A percentile compares a stretch with the other conserved stretches of the same genome.
Conservation (phyloP, 2,113 vertebrate species). For the Monopterus albus region DNA sequence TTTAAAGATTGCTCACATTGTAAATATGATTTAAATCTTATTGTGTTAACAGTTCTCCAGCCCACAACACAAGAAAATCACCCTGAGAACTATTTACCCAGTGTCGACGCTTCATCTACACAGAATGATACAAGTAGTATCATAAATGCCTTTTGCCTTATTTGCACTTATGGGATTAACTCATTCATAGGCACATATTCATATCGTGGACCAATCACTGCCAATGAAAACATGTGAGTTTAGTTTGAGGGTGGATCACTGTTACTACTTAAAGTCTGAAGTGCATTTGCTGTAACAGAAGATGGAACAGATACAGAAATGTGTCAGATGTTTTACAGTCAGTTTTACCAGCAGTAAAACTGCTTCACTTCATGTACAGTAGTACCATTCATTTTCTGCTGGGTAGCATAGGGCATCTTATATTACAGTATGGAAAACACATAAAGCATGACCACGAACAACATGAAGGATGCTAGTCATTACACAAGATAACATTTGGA, state of each 20-base stretch:
- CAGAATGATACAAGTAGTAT: slow-evolving; percentile 48
- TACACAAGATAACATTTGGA: slow-evolving; percentile 67
- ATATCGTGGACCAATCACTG: slow-evolving; percentile 14
- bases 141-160: slow-evolving; percentile 47
- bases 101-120: slow-evolving; percentile 56
- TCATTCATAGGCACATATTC: slow-evolving; percentile 53
- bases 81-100: slow-evolving; percentile 66
- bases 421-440: slow-evolving; percentile 64
- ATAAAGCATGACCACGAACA: slow-evolving; percentile 58
- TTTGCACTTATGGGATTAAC: slow-evolving; percentile 61
- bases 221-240: slow-evolving; percentile 61
- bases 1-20: slow-evolving; percentile 39
- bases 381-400: slow-evolving; percentile 45
- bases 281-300: slow-evolving; percentile 50
- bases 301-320: slow-evolving; percentile 64
- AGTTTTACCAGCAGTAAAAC: slow-evolving; percentile 68
- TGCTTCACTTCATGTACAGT: slow-evolving; percentile 63
- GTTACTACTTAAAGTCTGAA: slow-evolving; percentile 51
- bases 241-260: slow-evolving; percentile 37
- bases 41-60: slow-evolving; percentile 65
- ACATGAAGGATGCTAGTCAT: slow-evolving; percentile 36
- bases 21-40: slow-evolving; percentile 63
- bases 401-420: slow-evolving; percentile 66
- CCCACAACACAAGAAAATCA: slow-evolving; percentile 62
- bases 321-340: slow-evolving; percentile 74